Evolutionary conservation across 2,113 vertebrate species (phyloP), one percentile per base, ranked within the genome.

Genomic region (Brachirus orientalis): DNA sequence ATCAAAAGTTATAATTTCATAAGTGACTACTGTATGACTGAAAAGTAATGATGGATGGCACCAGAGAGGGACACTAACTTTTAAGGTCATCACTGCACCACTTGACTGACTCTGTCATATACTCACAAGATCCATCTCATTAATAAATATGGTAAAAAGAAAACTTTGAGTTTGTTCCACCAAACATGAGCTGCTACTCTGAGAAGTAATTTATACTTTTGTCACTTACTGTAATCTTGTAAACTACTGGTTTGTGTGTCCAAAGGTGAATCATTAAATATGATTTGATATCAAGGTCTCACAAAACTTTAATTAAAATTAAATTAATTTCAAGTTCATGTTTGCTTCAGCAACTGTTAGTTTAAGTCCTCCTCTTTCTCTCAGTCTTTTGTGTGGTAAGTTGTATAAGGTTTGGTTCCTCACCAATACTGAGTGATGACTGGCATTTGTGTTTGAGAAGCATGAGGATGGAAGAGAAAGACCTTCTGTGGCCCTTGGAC

Each of bases 401-500:
- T 56, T 63, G 28, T 28, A 28, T 20, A 12, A 43, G 55, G 40
- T 28, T 4, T 28, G 38, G 54, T 58, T 67, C 16, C 35, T 9
- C 10, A 16, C 54, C 45, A 40, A 61, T 48, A 5, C 33, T 1
- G 22, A 60, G 18, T 55, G 28, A 33, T 59, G 47, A 4, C 28
- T 12, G 37, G 43, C 17, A 20, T 65, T 63, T 10, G 3, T 47
- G 67, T 20, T n/a, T n/a, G 48, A 62, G 56, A 54, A 40, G 71
- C 63, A 52, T 19, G 14, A 11, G 46, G 66, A 73, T 83, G 38
- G 75, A 77, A 73, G 41, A 45, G 8, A 36, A 65, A 36, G 20
- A 41, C 46, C 64, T 58, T 75, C 68, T 36, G 9, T n/a, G n/a
- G n/a, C n/a, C n/a, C n/a, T n/a, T n/a, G n/a, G n/a, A n/a, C n/a